Evolutionary conservation across 2,888 invertebrate species (phyloP).

Genomic region (Notodonta ziczac): DNA sequence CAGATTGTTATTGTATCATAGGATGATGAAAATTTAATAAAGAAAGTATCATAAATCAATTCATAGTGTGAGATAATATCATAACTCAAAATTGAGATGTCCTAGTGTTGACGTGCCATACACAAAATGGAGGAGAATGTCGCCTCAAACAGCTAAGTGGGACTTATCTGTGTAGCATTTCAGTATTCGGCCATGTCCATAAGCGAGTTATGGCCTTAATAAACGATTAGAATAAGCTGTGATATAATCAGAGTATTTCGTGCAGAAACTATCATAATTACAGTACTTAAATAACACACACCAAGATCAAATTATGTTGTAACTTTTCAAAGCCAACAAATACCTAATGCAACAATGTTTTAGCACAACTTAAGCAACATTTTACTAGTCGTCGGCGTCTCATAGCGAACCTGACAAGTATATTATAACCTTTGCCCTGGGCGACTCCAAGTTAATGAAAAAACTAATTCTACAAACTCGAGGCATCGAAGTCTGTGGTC

Average conservation of each 20-base stretch:
- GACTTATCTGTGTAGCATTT: no score
- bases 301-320: background rate
- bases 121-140: no score
- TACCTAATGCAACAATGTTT: constrained; percentile 4
- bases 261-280: background rate
- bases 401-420: constrained; percentile 25
- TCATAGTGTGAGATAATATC: no score
- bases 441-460: constrained; percentile 33
- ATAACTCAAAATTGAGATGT: no score
- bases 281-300: no score
- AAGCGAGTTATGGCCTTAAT: no score
- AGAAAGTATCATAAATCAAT: no score
- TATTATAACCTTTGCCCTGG: constrained; percentile 14
- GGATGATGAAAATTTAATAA: background rate
- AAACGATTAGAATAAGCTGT: no score
- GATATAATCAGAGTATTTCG: background rate
- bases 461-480: constrained; percentile 33
- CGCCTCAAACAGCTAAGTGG: no score
- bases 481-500: constrained; percentile 29
- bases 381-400: constrained; percentile 28
- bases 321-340: background rate
- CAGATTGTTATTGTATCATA: background rate
- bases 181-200: no score
- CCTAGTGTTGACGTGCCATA: no score
- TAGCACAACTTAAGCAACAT: constrained; percentile 14